Evolutionary conservation across 2,797 vertebrate genomes (phyloP).

Genomic region (Poeciliopsis paucimaculata): DNA sequence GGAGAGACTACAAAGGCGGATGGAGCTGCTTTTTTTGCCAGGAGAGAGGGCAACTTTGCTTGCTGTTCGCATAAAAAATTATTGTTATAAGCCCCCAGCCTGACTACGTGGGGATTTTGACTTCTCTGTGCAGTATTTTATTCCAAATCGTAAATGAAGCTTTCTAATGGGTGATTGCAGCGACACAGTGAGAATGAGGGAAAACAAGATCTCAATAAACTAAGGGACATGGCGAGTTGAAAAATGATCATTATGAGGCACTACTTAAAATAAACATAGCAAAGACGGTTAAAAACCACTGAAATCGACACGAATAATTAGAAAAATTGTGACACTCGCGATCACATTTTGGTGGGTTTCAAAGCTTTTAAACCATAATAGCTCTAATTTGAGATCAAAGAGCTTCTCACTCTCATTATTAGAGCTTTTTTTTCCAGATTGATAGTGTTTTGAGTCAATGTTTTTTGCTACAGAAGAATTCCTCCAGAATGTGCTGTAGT

Average conservation of each 20-base stretch:
- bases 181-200: background rate
- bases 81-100: conserved; percentile 38
- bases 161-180: conserved; percentile 13
- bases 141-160: conserved; percentile 42
- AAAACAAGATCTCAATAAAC: conserved; percentile 3
- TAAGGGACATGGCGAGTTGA: conserved; percentile 14
- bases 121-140: conserved; percentile 25
- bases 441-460: background rate
- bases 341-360: background rate
- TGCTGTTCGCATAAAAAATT: conserved; percentile 24
- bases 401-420: background rate
- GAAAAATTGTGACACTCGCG: background rate
- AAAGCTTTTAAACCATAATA: background rate
- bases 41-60: conserved; percentile 42
- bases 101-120: conserved; percentile 25
- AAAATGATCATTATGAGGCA: conserved; percentile 1
- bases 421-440: background rate
- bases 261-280: background rate
- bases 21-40: conserved; percentile 22
- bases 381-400: background rate
- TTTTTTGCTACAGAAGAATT: background rate
- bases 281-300: background rate
- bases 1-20: conserved; percentile 57
- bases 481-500: background rate
- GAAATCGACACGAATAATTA: background rate